A percentile compares a stretch with the other conserved stretches of the same genome.
Evolutionary conservation across 64 coral and sea anemone species (phyloP).

Genomic region (Stichodactyla helianthus): DNA sequence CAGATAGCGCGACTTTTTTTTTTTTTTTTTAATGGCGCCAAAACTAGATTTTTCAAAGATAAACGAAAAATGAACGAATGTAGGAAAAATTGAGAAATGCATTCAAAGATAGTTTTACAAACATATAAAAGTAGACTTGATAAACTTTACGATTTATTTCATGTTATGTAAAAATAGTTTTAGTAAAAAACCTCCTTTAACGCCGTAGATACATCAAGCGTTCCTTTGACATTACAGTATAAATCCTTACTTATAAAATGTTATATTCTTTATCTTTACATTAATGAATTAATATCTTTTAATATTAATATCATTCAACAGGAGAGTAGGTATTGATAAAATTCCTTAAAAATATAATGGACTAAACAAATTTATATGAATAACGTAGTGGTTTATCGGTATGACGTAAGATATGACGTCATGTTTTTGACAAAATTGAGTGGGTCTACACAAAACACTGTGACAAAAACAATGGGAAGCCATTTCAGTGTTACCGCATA

Average conservation of each 20-base stretch:
- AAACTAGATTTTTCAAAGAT: too few species aligned
- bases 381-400: background rate
- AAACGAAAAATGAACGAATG: background rate
- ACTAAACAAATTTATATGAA: background rate
- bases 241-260: background rate
- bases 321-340: background rate
- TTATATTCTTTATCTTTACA: background rate
- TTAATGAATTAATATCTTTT: background rate
- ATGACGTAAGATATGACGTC: background rate
- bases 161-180: background rate
- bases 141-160: background rate
- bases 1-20: too few species aligned
- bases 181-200: background rate
- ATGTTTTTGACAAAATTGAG: background rate
- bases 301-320: background rate
- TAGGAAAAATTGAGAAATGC: background rate
- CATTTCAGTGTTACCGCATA: too few species aligned
- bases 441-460: too few species aligned
- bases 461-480: too few species aligned
- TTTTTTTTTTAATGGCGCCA: too few species aligned
- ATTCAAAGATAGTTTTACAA: too few species aligned
- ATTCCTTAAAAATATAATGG: background rate
- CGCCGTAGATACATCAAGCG: background rate
- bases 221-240: background rate
- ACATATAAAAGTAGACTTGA: background rate